Percentiles rank a stretch among this genome's conserved stretches.
These are phyloP conservation scores for Oncorhynchus nerka DNA, from an alignment of 2,113 vertebrate species.

Conservation along the genomic window DNA sequence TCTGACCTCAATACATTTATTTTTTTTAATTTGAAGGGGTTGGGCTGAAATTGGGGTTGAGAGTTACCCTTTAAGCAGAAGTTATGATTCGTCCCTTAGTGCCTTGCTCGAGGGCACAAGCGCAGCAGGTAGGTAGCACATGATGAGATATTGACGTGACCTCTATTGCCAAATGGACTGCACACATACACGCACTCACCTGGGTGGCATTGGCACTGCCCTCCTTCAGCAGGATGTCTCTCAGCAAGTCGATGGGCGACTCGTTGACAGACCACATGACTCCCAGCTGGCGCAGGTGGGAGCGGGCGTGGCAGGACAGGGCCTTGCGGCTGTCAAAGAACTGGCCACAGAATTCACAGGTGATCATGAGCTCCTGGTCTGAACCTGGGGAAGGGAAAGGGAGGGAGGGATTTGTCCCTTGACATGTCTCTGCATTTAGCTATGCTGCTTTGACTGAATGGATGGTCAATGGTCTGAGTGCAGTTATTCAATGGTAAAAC, in stretches of 20 bases:
- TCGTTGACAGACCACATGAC: slow-evolving; percentile 85
- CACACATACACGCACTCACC: not conserved
- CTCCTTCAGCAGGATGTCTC: slow-evolving; percentile 82
- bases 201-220: slow-evolving; percentile 26
- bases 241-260: slow-evolving; percentile 86
- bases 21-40: no score
- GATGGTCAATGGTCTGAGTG: not conserved
- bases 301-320: slow-evolving; percentile 88
- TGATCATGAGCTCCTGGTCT: slow-evolving; percentile 75
- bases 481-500: not conserved
- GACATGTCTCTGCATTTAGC: not conserved
- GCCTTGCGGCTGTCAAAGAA: slow-evolving; percentile 93
- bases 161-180: not conserved
- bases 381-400: slow-evolving; percentile 31
- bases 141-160: not conserved
- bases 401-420: slow-evolving; percentile 17
- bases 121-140: no score
- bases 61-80: no score
- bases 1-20: no score
- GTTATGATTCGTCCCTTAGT: no score
- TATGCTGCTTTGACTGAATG: not conserved
- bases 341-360: slow-evolving; percentile 89
- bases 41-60: no score
- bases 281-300: slow-evolving; percentile 88
- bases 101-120: no score